Percentiles rank a stretch among this genome's conserved stretches.
Conservation (phyloP, 2,797 vertebrate genomes). For the Pantherophis alleghaniensis region DNA sequence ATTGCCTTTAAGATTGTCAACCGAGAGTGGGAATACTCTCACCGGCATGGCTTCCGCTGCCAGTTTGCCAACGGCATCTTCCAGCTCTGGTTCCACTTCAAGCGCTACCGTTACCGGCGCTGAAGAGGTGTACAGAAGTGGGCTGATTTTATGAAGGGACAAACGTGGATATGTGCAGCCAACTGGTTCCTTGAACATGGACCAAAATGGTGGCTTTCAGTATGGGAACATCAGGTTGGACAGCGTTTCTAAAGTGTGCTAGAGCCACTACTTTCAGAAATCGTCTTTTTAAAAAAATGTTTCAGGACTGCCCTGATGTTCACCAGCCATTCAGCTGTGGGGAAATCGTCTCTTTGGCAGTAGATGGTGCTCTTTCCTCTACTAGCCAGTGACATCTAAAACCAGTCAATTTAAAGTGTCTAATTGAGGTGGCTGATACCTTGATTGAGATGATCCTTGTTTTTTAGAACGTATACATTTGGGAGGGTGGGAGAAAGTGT, state of each 20-base stretch:
- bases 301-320: not conserved
- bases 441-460: not conserved
- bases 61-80: conserved; percentile 98
- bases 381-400: not conserved
- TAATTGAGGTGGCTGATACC: not conserved
- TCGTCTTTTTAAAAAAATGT: not conserved
- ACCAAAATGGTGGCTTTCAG: not conserved
- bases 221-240: not conserved
- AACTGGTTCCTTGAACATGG: not conserved
- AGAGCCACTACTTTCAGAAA: not conserved
- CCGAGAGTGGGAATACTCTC: conserved; percentile 97
- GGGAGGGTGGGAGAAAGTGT: too few relatives aligned
- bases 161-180: fast-evolving
- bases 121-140: conserved; percentile 52
- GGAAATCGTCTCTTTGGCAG: not conserved
- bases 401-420: not conserved
- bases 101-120: conserved; percentile 93
- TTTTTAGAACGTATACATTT: not conserved
- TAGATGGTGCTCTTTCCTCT: not conserved
- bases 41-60: conserved; percentile 96
- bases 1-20: conserved; percentile 98
- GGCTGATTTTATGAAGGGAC: fast-evolving
- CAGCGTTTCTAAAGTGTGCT: fast-evolving
- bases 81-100: conserved; percentile 99
- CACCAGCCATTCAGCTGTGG: not conserved